Evolutionary conservation across 2,797 vertebrate genomes (phyloP).

Genomic region (Brachyrhaphis roseni): DNA sequence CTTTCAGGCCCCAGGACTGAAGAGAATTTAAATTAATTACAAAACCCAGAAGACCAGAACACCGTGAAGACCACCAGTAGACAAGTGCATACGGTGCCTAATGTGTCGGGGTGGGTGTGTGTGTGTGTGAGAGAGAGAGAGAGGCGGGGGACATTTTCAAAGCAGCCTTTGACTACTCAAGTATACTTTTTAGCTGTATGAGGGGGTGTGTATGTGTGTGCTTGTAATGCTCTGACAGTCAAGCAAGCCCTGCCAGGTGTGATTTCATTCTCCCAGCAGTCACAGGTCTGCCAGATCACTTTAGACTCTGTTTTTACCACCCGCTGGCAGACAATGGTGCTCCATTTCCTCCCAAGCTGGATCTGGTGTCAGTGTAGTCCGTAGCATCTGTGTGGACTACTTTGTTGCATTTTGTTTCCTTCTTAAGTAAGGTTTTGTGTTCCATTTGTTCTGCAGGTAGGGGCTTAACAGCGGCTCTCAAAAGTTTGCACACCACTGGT

Average conservation of each 20-base stretch:
- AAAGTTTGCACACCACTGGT: not conserved
- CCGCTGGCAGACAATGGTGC: conserved; percentile 42
- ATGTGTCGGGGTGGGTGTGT: not conserved
- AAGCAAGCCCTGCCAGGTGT: conserved; percentile 64
- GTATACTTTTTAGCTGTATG: conserved; percentile 40
- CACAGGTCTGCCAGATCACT: conserved; percentile 67
- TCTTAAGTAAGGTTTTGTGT: conserved; percentile 20
- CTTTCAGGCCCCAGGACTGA: conserved; percentile 38
- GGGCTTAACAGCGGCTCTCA: not conserved
- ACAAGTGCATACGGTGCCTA: conserved; percentile 40
- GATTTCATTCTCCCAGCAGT: conserved; percentile 67
- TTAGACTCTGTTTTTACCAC: conserved; percentile 65
- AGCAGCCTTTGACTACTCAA: conserved; percentile 54
- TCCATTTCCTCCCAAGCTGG: conserved; percentile 31
- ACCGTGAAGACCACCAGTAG: conserved; percentile 45
- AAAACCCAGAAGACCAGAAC: conserved; percentile 50
- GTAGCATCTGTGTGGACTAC: conserved; percentile 21
- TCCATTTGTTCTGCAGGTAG: conserved; percentile 23
- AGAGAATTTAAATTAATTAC: conserved; percentile 64
- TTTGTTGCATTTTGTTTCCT: conserved; percentile 26
- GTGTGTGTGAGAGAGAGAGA: not conserved
- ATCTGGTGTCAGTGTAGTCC: conserved; percentile 25
- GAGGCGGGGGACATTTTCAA: conserved; percentile 25
- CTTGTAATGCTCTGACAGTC: conserved; percentile 28
- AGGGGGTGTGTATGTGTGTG: conserved; percentile 18